Evolutionary conservation across 1,140 invertebrate genomes (phyloP), one percentile per base, ranked within the genome.

Genomic region (fruit fly (Drosophila melanogaster)): DNA sequence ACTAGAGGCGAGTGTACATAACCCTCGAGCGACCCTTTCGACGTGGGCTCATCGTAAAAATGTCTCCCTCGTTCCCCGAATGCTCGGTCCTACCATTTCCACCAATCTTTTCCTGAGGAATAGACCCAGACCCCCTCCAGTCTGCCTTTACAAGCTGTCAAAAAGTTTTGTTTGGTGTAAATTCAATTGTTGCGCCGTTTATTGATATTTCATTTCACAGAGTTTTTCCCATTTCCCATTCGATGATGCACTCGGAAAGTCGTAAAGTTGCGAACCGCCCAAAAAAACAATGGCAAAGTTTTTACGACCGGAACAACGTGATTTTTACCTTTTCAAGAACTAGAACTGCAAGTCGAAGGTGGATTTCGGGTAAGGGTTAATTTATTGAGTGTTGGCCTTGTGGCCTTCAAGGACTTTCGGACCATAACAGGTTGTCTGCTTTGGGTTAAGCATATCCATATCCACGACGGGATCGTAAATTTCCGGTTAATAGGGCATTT

Each of bases 181-280:
- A 89, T 89, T 90, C 87, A 87, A 89, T 89, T 90, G 85, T 90
- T 81, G 79, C 84, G 81, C 62, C 69, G 84, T 89, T 80, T 89
- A 87, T 87, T 89, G 83, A 87, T 86, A 86, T 80, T 84, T 87
- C 76, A 86, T 86, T 89, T 50, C 50, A 30, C 37, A 44, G 61
- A 55, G 46, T 65, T 83, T 83, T 79, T 59, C 43, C 60, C 49
- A 24, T 19, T 14, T 37, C 12, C 37, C 37, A 38, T 14, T 38
- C 19, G 47, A 24, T 12, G 60, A 61, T 59, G 46, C 81, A 79
- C 79, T 81, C 57, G 71, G 38, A 89, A 89, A 89, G 84, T 89
- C 84, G 85, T 89, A 90, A 89, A 89, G 80, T 90, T 90, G 84
- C 77, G 55, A 81, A 65, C 51, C 49, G 50, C 17, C 57, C 30